phyloP scores from a whole-genome alignment of 2,797 vertebrate species.

The Callimico goeldii region DNA sequence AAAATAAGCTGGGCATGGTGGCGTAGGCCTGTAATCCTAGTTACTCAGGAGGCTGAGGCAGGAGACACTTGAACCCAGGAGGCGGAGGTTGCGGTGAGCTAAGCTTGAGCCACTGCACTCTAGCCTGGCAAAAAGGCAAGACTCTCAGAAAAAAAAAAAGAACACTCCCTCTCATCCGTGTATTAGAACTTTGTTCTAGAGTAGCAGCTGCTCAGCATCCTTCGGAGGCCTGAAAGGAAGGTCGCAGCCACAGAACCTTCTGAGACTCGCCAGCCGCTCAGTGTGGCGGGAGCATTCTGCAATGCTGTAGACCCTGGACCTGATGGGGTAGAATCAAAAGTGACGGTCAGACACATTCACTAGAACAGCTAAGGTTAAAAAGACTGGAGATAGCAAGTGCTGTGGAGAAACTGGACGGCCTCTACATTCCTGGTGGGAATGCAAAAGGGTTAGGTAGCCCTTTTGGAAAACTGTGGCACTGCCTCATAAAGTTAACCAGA shows the following conservation, averaged over 20 bases:
- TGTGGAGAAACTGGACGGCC: neutral
- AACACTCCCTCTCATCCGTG: neutral
- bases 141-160: no score
- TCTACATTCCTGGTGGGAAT: neutral
- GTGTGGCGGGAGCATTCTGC: neutral
- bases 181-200: neutral
- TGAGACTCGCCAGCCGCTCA: neutral
- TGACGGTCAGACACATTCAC: neutral
- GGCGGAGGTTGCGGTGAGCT: no score
- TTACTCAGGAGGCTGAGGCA: no score
- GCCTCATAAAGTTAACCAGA: neutral
- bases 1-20: no score
- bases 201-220: neutral
- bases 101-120: no score
- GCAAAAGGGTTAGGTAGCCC: neutral
- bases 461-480: neutral
- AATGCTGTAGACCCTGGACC: neutral
- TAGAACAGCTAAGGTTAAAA: neutral
- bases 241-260: neutral
- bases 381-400: neutral
- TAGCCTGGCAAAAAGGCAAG: no score
- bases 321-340: neutral
- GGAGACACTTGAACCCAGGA: no score
- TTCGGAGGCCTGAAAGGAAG: neutral
- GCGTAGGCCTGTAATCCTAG: no score